Base-by-base conservation (phyloP, 2,797 vertebrate genomes). In the Scyliorhinus canicula region DNA sequence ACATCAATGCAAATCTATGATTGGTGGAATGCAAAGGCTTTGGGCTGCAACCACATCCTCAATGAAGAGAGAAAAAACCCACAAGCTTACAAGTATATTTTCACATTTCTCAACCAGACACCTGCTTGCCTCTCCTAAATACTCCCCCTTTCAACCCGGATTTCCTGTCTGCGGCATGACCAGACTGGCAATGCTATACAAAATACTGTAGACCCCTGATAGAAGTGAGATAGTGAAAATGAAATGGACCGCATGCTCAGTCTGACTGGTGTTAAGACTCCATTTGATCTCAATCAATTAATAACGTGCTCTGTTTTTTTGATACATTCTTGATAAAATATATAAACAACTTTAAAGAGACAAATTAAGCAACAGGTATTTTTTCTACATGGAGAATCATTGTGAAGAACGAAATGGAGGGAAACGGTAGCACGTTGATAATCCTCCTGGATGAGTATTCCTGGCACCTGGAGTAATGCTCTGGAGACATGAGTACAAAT, bases 131-230 rank as follows among this genome's bases (percentile, higher is more conserved):
- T 55, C 85, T 55, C 85, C 52, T 90, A 60, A 65, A 24, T 19
- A 65, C 63, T 65, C 86, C 55, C 5, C 55, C 52, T 31, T n/a
- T n/a, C 90, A 63, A 65, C 40, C 90, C 40, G 1, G 24, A 93
- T 93, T 93, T 93, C 90, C 90, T 67, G 90, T 93, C 90, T 93
- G 90, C n/a, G n/a, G 90, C 12, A 44, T 21, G 35, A 40, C n/a
- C 40, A 67, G 90, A 44, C 35, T 14, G 28, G 60, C n/a, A 93
- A 93, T 67, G 55, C 14, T 91, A 55, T 57, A 82, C 40, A 44
- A 21, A 82, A 21, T 44, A 88, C 50, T 16, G 4, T 55, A 88
- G 3, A 88, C 85, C 50, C 44, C 55, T 44, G 35, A 91, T 24
- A 35, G 52, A 91, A 90, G 88, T n/a, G 88, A 93, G 47, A 63